Base-by-base conservation (phyloP, 2,797 vertebrate genomes). In the Gallinago solitaria region DNA sequence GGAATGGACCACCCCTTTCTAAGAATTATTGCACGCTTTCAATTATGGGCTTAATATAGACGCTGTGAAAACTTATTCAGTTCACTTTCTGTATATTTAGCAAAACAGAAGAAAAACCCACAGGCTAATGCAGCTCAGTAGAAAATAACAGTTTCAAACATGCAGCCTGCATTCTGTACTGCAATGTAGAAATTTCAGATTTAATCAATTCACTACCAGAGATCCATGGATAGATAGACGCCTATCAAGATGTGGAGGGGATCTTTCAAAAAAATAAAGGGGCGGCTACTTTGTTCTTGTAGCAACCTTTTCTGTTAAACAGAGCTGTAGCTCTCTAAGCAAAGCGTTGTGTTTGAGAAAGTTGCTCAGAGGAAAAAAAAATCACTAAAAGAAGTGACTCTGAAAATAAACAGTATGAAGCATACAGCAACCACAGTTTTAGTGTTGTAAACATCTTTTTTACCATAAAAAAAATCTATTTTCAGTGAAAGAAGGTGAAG, bases 11-110 rank as follows among this genome's bases (percentile, higher is more conserved):
- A 97, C 76, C 78, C 84, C 71, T 96, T 96, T 95, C 89, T 92
- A 96, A 97, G 90, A 98, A 96, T 97, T 92, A 96, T 85, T 94
- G 87, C 90, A 93, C 54, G 76, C 27, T 84, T 98, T 95, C 96
- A 96, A 33, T 96, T 97, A 92, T 73, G 69, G 41, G 76, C 43
- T 95, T 94, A 92, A 74, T 70, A 84, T 89, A 97, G 74, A 95
- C 96, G 51, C 76, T 81, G 76, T 85, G 80, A 95, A 93, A 95
- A 95, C 48, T 86, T 94, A 78, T 5, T 83, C 85, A 87, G 68
- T 85, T 95, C 90, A 21, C n/a, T 73, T 83, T 68, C 81, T 88
- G 27, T 53, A 77, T 65, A 65, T 71, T 92, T 76, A 79, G 13
- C 45, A 68, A 91, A 91, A 16, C 7, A 59, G 53, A 70, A 63